phyloP scores from a whole-genome alignment of 2,888 invertebrate species.

The Erannis defoliaria region DNA sequence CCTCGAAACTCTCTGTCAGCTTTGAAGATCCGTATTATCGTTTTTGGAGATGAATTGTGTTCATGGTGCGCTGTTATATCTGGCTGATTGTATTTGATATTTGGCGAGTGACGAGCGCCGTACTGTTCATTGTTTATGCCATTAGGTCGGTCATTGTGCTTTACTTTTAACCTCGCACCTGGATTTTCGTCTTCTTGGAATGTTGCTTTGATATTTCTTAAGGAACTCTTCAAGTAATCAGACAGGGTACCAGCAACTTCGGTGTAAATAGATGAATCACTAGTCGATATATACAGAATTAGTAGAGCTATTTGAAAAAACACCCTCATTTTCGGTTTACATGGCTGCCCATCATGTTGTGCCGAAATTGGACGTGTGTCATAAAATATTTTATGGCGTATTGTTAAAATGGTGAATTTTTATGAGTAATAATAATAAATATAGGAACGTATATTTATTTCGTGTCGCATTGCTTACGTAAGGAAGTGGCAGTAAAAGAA shows the following conservation, averaged over 20 bases:
- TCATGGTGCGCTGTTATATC: background rate
- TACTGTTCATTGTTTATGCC: background rate
- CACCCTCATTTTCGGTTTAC: constrained; percentile 42
- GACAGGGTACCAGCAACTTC: constrained; percentile 39
- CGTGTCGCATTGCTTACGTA: constrained; percentile 17
- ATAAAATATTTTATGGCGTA: constrained; percentile 36
- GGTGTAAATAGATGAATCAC: constrained; percentile 47
- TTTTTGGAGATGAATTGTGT: constrained; percentile 4
- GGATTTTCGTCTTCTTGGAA: background rate
- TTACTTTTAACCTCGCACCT: constrained; percentile 16
- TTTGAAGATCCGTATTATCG: constrained; percentile 23
- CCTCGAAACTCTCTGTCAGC: background rate
- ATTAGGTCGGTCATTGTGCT: background rate
- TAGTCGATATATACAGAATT: constrained; percentile 38
- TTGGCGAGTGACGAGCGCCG: background rate
- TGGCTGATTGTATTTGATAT: background rate
- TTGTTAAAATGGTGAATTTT: constrained; percentile 37
- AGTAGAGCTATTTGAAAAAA: constrained; percentile 33
- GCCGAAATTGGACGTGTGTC: constrained; percentile 22
- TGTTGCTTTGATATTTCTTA: background rate
- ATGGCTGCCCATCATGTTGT: constrained; percentile 34
- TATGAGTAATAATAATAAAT: constrained; percentile 37
- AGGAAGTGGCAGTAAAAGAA: background rate
- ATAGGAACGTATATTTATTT: constrained; percentile 28
- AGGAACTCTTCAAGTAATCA: constrained; percentile 8